Conservation (phyloP, 2,113 vertebrate species). For the Urocynchramus pylzowi region DNA sequence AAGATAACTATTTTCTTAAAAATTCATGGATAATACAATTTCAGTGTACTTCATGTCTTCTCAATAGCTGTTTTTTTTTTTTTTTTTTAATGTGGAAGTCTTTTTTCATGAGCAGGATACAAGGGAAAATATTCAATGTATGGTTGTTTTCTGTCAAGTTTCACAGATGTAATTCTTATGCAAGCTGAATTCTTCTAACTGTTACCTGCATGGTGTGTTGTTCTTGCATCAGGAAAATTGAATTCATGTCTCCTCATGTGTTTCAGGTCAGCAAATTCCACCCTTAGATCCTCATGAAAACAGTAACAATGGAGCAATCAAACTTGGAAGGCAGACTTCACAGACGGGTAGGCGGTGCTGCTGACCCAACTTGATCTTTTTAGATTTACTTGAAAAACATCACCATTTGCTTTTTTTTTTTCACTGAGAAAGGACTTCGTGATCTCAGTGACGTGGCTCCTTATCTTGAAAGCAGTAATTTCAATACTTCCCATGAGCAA, state of each 20-base stretch:
- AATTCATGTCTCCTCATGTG: neutral
- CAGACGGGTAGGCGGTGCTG: slow-evolving; percentile 83
- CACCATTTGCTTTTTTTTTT: neutral
- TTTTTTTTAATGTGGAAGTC: neutral
- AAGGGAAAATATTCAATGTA: neutral
- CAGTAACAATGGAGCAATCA: slow-evolving; percentile 85
- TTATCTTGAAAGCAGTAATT: slow-evolving; percentile 4
- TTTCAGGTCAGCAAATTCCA: slow-evolving; percentile 91
- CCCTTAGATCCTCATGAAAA: slow-evolving; percentile 88
- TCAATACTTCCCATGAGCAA: neutral
- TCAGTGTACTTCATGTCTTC: neutral
- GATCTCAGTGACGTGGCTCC: neutral
- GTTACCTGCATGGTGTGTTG: neutral
- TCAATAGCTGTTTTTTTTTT: neutral
- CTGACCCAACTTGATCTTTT: slow-evolving; percentile 67
- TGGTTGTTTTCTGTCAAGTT: neutral
- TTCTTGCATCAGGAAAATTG: neutral
- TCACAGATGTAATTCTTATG: neutral
- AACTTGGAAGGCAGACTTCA: slow-evolving; percentile 77
- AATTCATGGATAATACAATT: neutral
- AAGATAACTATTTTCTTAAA: neutral
- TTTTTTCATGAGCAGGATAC: neutral
- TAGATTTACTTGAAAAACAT: slow-evolving; percentile 48
- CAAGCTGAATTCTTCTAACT: neutral
- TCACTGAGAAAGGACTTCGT: slow-evolving; percentile 6